These are phyloP conservation scores for Rutpela maculata DNA, from an alignment of 2,888 invertebrate species.

Conservation along the genomic window DNA sequence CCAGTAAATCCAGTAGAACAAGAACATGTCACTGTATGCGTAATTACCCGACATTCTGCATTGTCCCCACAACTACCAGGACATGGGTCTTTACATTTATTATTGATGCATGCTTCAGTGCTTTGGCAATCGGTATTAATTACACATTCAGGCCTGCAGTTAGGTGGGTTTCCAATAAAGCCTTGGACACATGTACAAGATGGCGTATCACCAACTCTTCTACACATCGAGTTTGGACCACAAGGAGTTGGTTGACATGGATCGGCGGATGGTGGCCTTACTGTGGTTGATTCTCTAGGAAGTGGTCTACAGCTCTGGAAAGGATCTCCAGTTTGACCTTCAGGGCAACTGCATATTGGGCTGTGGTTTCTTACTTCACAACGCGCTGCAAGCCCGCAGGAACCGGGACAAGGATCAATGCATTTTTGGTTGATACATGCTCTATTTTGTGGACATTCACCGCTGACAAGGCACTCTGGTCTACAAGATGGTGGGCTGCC, in stretches of 20 bases:
- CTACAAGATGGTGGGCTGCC: slow-evolving; percentile 77
- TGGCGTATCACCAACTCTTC: slow-evolving; percentile 80
- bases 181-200: slow-evolving; percentile 86
- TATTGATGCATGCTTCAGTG: slow-evolving; percentile 86
- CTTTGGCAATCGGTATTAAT: slow-evolving; percentile 88
- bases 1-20: slow-evolving; percentile 87
- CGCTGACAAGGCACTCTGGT: slow-evolving; percentile 76
- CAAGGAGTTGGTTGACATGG: slow-evolving; percentile 88
- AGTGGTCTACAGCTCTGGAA: slow-evolving; percentile 84
- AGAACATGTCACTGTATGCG: slow-evolving; percentile 88
- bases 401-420: slow-evolving; percentile 77
- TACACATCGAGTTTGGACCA: slow-evolving; percentile 87
- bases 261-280: slow-evolving; percentile 71
- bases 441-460: slow-evolving; percentile 75
- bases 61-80: slow-evolving; percentile 88
- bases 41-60: slow-evolving; percentile 87
- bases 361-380: slow-evolving; percentile 77
- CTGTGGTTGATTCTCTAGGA: slow-evolving; percentile 71
- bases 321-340: slow-evolving; percentile 84
- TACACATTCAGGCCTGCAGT: slow-evolving; percentile 88
- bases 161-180: slow-evolving; percentile 87
- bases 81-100: slow-evolving; percentile 88
- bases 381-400: slow-evolving; percentile 76
- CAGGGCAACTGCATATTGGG: slow-evolving; percentile 76
- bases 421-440: slow-evolving; percentile 77